Conservation (phyloP, 2,113 vertebrate genomes). For the Megaceryle torquata region DNA sequence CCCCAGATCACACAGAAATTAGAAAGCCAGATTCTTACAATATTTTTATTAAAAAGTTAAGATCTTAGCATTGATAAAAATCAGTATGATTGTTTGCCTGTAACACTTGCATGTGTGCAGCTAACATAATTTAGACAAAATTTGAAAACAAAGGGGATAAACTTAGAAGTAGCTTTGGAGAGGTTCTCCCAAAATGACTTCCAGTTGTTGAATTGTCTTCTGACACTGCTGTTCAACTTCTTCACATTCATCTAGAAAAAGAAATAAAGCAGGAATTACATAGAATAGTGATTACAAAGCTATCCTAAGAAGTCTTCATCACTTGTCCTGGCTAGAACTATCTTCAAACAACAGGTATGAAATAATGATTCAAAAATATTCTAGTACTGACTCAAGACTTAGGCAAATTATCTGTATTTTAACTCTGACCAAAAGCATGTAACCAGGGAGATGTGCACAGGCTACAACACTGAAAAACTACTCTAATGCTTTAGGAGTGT, state of each 20-base stretch:
- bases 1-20: not conserved
- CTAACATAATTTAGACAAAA: not conserved
- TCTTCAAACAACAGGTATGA: not conserved
- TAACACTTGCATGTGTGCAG: not conserved
- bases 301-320: not conserved
- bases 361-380: not conserved
- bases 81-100: not conserved
- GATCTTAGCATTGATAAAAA: constrained; percentile 21
- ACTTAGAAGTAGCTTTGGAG: constrained; percentile 93
- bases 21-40: not conserved
- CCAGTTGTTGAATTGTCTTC: constrained; percentile 89
- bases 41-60: constrained; percentile 60
- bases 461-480: not conserved
- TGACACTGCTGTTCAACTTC: constrained; percentile 95
- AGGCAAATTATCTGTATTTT: not conserved
- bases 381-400: not conserved
- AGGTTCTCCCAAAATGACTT: constrained; percentile 88
- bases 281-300: not conserved
- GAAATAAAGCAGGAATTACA: not conserved
- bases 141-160: not conserved
- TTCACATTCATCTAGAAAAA: constrained; percentile 88
- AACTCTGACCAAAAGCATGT: not conserved
- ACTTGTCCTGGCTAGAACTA: not conserved
- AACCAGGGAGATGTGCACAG: not conserved
- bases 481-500: fast-evolving